Evolutionary conservation across 2,797 vertebrate species (phyloP), one percentile per base, ranked within the genome.

Genomic region (Calcarius lapponicus): DNA sequence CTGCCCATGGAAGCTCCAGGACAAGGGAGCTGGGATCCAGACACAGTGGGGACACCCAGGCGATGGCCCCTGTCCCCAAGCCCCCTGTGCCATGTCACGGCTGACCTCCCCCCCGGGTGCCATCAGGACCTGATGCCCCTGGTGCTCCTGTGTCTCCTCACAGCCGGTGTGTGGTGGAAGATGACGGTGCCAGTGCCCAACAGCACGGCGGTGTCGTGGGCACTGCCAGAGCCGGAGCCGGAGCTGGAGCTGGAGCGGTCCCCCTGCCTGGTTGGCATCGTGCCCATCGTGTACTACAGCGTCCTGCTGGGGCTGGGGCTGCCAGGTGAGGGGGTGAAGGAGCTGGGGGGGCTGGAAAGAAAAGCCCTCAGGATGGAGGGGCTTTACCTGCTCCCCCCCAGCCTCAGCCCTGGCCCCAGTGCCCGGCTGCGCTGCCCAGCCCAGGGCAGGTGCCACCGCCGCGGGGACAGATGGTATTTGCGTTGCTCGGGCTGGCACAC

Each of bases 281-380:
- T 98, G 69, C 98, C 99, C 4, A 88, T 99, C 57, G 94, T 99
- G 96, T 99, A 99, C 96, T 99, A 99, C 98, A 99, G 99, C 28
- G 7, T 98, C 64, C 98, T 99, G 89, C 98, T 99, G 88, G 98
- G 98, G 73, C 97, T 99, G 80, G 99, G 99, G 78, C 98, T 99
- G 57, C 99, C 99, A 98, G 99, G 99, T 99, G 98, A 96, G 97
- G 17, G 67, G 50, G 29, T 28, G 48, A 26, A 25, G 25, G 48
- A 11, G 29, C 25, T 19, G 13, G 34, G 20, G 20, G 17, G 3
- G 7, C 19, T 34, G 32, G 11, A 50, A 34, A 56, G 12, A 17
- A 36, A 54, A 58, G 3, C 20, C 10, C 50, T 67, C 4, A 4
- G 48, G 13, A 4, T 47, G 57, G 64, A 64, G 47, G 62, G 20